Evolutionary conservation across 2,113 vertebrate genomes (phyloP).

Genomic region (Podarcis raffonei): DNA sequence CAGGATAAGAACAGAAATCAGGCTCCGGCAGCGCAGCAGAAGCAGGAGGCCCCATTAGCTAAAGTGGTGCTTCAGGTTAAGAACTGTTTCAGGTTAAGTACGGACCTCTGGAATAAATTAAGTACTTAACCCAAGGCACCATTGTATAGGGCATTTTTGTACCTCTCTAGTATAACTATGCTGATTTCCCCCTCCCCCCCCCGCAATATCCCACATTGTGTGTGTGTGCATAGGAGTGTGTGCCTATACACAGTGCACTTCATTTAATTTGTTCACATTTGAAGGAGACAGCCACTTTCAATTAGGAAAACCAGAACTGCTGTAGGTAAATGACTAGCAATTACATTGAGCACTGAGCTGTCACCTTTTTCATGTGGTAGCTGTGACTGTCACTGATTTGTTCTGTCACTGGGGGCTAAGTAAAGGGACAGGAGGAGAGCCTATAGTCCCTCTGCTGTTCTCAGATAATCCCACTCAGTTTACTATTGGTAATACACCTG

Average conservation of each 20-base stretch:
- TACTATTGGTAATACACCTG: background rate
- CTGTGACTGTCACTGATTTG: background rate
- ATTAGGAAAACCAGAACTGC: background rate
- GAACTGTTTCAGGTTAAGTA: too few species aligned
- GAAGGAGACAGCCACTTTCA: background rate
- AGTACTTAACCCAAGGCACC: too few species aligned
- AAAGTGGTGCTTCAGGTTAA: too few species aligned
- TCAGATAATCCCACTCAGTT: background rate
- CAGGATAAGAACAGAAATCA: too few species aligned
- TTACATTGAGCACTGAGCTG: background rate
- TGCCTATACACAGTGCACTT: background rate
- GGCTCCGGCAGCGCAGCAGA: too few species aligned
- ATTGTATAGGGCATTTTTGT: background rate
- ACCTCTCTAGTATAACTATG: background rate
- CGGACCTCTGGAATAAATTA: too few species aligned
- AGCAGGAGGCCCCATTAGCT: too few species aligned
- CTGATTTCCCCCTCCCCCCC: background rate
- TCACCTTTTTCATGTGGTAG: background rate
- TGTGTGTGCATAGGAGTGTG: background rate
- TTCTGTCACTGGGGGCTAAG: background rate
- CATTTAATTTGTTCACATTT: background rate
- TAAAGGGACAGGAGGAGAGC: background rate
- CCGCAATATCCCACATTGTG: background rate
- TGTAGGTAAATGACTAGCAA: constrained; percentile 1
- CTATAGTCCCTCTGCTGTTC: background rate